Conservation (phyloP, 2,797 vertebrate genomes). For the Pygocentrus nattereri region DNA sequence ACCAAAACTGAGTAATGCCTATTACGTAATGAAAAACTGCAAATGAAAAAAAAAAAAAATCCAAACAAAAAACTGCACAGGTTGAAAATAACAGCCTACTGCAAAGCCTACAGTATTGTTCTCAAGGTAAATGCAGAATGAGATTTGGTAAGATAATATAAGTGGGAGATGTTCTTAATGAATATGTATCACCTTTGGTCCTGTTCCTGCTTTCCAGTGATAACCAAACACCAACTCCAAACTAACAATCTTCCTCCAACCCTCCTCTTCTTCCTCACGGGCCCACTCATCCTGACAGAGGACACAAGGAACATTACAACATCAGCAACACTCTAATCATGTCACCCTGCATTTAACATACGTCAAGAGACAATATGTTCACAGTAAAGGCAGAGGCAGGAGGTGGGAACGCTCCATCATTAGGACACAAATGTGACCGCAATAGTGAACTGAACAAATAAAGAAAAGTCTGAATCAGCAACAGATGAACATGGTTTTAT, state of each 20-base stretch:
- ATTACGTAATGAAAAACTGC: not conserved
- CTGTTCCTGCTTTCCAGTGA: conserved; percentile 92
- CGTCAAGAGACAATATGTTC: not conserved
- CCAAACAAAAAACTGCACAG: not conserved
- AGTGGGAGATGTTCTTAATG: not conserved
- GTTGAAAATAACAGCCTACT: not conserved
- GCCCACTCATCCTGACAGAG: conserved; percentile 72
- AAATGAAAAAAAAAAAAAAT: not conserved
- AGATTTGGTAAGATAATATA: not conserved
- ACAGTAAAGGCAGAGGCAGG: not conserved
- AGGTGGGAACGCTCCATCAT: not conserved
- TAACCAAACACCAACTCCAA: conserved; percentile 94
- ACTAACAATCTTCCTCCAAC: conserved; percentile 71
- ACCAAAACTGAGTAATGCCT: not conserved
- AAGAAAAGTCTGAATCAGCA: not conserved
- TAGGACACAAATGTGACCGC: not conserved
- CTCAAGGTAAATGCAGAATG: not conserved
- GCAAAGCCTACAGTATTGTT: not conserved
- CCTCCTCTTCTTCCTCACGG: conserved; percentile 63
- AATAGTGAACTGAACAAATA: not conserved
- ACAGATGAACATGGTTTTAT: not conserved
- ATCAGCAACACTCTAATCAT: conserved; percentile 3
- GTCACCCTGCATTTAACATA: not conserved
- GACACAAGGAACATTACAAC: conserved; percentile 13
- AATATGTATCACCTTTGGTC: conserved; percentile 77